A percentile compares a stretch with the other conserved stretches of the same genome.
Evolutionary conservation across 1,140 invertebrate genomes (phyloP).

Genomic region (Ruditapes philippinarum): DNA sequence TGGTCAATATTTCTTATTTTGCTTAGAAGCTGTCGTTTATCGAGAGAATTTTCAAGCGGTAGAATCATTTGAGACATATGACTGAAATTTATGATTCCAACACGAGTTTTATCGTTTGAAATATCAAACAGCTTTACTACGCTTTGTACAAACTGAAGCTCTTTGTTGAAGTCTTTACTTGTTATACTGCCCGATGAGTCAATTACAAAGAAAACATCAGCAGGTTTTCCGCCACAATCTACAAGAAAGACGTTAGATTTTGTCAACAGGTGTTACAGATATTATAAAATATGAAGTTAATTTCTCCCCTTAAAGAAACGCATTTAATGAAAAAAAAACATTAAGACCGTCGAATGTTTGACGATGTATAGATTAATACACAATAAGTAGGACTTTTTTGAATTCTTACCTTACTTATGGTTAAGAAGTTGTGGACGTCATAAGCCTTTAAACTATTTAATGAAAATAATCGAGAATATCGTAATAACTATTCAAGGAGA

Average conservation of each 20-base stretch:
- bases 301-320: too few species aligned
- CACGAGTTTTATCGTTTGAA: conserved; percentile 70
- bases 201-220: conserved; percentile 81
- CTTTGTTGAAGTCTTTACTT: conserved; percentile 73
- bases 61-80: conserved; percentile 65
- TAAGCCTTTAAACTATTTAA: too few species aligned
- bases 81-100: conserved; percentile 78
- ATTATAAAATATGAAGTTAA: too few species aligned
- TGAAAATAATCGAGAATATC: too few species aligned
- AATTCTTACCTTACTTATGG: too few species aligned
- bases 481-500: too few species aligned
- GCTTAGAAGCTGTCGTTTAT: conserved; percentile 26
- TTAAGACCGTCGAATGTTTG: too few species aligned
- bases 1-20: conserved; percentile 68
- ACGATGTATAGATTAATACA: too few species aligned
- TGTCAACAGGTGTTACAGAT: too few species aligned
- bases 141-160: conserved; percentile 75
- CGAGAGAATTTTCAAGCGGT: conserved; percentile 65
- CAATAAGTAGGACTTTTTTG: too few species aligned
- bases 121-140: conserved; percentile 77
- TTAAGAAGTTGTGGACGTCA: too few species aligned
- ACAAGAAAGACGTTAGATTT: too few species aligned
- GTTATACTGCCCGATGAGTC: conserved; percentile 77
- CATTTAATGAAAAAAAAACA: neutral
- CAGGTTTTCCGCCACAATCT: conserved; percentile 76